phyloP scores from a whole-genome alignment of 2,888 invertebrate species.

The Nasonia oneida region DNA sequence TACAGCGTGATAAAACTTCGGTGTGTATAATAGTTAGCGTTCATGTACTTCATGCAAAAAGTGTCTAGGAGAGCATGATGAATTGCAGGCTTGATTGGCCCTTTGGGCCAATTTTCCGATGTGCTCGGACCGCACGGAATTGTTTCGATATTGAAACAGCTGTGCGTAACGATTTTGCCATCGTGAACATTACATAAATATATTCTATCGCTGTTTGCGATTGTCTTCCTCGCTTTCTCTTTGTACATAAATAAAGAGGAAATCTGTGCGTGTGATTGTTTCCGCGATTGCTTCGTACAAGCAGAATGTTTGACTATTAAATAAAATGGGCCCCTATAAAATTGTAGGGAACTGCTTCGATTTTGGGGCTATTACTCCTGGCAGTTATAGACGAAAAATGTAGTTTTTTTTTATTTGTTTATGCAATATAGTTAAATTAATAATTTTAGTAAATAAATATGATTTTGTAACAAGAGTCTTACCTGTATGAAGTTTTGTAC shows the following conservation, averaged over 20 bases:
- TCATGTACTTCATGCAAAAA: neutral
- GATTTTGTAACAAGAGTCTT: too few species aligned
- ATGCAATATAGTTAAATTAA: too few species aligned
- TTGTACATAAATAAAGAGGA: neutral
- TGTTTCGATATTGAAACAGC: neutral
- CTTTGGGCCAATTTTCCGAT: neutral
- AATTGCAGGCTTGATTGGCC: conserved; percentile 13
- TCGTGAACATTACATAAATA: neutral
- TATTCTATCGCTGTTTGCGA: neutral
- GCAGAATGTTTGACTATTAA: neutral
- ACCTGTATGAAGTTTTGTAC: too few species aligned
- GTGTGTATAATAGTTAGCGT: neutral
- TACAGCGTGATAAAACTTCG: neutral
- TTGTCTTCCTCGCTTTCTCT: neutral
- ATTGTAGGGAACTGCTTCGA: neutral
- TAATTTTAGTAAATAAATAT: too few species aligned
- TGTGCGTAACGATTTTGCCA: neutral
- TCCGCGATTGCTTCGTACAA: neutral
- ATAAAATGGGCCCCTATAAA: neutral
- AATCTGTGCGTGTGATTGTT: neutral
- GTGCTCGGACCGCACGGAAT: neutral
- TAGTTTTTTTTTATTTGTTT: too few species aligned
- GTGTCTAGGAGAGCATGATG: conserved; percentile 11
- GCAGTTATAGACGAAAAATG: too few species aligned
- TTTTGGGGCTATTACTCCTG: too few species aligned